Evolutionary conservation across 1,140 invertebrate genomes (phyloP).

Genomic region (Centruroides sculpturatus): DNA sequence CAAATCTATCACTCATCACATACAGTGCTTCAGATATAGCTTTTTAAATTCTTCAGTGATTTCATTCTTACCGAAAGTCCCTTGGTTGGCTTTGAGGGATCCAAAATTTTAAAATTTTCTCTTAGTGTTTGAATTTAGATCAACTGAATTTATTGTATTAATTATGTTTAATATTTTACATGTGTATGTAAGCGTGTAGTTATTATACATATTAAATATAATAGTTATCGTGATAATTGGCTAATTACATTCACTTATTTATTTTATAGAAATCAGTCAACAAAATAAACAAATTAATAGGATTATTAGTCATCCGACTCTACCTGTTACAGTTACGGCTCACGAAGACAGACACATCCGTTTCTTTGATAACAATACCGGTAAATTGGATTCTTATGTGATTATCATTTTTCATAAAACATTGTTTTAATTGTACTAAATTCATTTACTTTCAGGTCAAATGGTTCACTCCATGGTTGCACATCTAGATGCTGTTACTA

Average conservation of each 20-base stretch:
- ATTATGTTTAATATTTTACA: too few relatives aligned
- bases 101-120: too few relatives aligned
- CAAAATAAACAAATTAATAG: constrained; percentile 45
- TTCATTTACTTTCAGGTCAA: constrained; percentile 38
- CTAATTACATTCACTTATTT: not conserved
- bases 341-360: constrained; percentile 96
- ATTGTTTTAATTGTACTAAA: not conserved
- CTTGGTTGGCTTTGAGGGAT: too few relatives aligned
- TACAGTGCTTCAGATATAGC: too few relatives aligned
- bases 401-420: not conserved
- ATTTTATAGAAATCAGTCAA: constrained; percentile 11
- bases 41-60: too few relatives aligned
- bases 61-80: too few relatives aligned
- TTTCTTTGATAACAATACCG: constrained; percentile 93
- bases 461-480: constrained; percentile 96
- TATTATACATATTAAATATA: too few relatives aligned
- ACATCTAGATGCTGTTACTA: constrained; percentile 95
- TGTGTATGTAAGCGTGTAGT: too few relatives aligned
- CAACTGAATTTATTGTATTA: too few relatives aligned
- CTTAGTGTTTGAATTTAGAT: too few relatives aligned
- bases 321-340: constrained; percentile 88
- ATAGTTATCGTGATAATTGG: too few relatives aligned
- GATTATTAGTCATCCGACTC: constrained; percentile 88
- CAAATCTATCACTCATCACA: too few relatives aligned
- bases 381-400: constrained; percentile 26